Base-by-base conservation (phyloP, 2,888 invertebrate genomes). In the Caenorhabditis becei region DNA sequence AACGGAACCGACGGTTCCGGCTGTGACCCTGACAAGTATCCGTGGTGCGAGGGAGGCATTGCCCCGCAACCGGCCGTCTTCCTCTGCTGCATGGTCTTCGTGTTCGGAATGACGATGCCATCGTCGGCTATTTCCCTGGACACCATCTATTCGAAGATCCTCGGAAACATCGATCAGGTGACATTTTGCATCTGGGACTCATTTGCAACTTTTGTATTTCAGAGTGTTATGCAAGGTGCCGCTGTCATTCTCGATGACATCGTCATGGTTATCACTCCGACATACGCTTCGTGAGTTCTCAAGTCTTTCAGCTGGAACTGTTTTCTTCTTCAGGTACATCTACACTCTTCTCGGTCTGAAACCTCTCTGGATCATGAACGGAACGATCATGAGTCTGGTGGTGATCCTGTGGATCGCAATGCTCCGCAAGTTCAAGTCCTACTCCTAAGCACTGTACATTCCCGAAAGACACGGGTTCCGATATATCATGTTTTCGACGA, bases 191-290 rank as follows among this genome's bases (percentile, higher is more conserved):
- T 44, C 59, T 72, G n/a, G n/a, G n/a, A n/a, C n/a, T n/a, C n/a
- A n/a, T n/a, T n/a, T n/a, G n/a, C 5, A 26, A 18, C 2, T 26
- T 14, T 8, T 4, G 8, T 1, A 0, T 65, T 78, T 53, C 74
- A 80, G 69, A 82, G 79, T 67, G 82, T 82, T 7, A 82, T 82
- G 82, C 82, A 82, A 62, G 82, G 82, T 11, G 71, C 77, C 14
- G 65, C 70, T 16, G 74, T 82, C 0, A 74, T 82, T n/a, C 23
- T 79, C 18, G 82, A 82, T 16, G 82, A 82, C 49, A 79, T 82
- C 18, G 41, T 82, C 23, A 41, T 75, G 23, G 79, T 82, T 7
- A 71, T 71, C 47, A 69, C 77, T 16, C 82, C 82, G 14, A 79
- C 75, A n/a, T 82, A 82, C 63, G 79, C 82, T n/a, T 78, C 82